These are phyloP conservation scores for Microctonus hyperodae DNA, from an alignment of 2,888 invertebrate genomes.

Conservation along the genomic window DNA sequence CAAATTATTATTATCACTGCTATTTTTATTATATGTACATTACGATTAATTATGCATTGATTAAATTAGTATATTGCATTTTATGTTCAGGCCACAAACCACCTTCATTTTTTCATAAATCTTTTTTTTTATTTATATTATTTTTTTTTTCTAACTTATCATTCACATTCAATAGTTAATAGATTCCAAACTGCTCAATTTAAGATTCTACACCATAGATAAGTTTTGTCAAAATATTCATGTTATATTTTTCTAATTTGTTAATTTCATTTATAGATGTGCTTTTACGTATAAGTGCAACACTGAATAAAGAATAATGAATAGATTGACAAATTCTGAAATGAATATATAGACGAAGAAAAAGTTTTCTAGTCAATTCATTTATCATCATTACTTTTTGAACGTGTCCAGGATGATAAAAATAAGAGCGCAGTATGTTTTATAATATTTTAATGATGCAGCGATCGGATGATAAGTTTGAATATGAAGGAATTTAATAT, in stretches of 20 bases:
- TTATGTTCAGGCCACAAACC: neutral
- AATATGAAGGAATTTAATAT: neutral
- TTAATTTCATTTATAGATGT: too few species aligned
- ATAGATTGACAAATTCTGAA: too few species aligned
- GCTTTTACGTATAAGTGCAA: too few species aligned
- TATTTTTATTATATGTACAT: neutral
- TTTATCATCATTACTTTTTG: too few species aligned
- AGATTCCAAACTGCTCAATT: too few species aligned
- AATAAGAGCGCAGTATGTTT: neutral
- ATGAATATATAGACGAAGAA: too few species aligned
- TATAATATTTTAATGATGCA: neutral
- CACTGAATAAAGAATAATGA: too few species aligned
- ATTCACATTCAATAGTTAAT: neutral
- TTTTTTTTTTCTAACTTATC: neutral
- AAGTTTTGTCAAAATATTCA: too few species aligned
- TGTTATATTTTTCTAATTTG: too few species aligned
- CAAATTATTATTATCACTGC: neutral
- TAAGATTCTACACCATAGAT: too few species aligned
- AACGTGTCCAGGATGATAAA: neutral
- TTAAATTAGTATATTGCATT: neutral
- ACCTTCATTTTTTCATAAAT: neutral
- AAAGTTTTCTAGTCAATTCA: too few species aligned
- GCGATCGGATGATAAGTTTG: neutral
- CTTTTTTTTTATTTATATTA: neutral
- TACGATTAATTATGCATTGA: neutral